phyloP scores from a whole-genome alignment of 2,888 invertebrate genomes.

The Caenorhabditis macrosperma region DNA sequence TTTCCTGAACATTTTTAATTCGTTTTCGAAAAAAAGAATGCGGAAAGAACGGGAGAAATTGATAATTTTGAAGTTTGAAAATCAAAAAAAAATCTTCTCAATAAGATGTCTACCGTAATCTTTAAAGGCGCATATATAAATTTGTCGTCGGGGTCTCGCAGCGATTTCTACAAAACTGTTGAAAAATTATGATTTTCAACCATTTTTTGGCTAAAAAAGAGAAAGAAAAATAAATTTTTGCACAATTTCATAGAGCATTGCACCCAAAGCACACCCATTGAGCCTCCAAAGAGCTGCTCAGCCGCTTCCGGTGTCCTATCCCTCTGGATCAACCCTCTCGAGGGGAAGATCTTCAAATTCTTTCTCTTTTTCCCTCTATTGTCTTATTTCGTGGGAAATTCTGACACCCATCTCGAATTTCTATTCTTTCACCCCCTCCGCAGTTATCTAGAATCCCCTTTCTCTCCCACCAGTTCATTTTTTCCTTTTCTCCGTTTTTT shows the following conservation, averaged over 20 bases:
- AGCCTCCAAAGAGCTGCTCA: background rate
- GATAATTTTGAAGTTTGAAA: too few relatives aligned
- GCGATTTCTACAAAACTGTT: background rate
- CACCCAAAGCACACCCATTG: too few relatives aligned
- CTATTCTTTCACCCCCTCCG: slow-evolving; percentile 11
- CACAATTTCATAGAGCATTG: background rate
- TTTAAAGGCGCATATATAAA: background rate
- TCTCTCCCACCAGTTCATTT: background rate
- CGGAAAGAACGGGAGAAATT: too few relatives aligned
- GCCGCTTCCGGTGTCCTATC: background rate
- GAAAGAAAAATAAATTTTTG: background rate
- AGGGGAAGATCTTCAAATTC: slow-evolving; percentile 1
- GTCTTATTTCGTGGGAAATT: background rate
- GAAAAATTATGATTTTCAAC: background rate
- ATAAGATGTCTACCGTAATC: background rate
- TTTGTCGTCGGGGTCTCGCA: background rate
- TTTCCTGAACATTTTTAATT: background rate
- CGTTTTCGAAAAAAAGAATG: background rate
- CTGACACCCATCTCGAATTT: slow-evolving; percentile 19
- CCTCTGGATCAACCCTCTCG: background rate
- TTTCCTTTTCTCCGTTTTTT: slow-evolving; percentile 10
- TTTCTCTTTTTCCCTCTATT: slow-evolving; percentile 33
- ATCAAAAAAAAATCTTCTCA: too few relatives aligned
- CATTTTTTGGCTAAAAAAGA: background rate
- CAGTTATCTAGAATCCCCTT: background rate